phyloP scores from a whole-genome alignment of 2,113 vertebrate species.

The Accipiter cooperii region DNA sequence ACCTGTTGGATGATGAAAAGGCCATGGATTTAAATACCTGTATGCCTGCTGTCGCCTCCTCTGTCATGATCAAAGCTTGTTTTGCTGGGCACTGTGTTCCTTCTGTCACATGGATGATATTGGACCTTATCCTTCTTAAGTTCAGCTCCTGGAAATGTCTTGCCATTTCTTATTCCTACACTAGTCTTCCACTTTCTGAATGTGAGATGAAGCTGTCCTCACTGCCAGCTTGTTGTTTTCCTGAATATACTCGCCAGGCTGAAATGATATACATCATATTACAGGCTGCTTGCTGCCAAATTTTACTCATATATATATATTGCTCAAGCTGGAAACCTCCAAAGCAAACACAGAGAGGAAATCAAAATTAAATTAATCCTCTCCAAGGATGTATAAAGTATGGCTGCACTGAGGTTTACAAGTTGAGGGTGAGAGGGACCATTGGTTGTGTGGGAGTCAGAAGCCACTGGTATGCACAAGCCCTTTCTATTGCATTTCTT shows the following conservation, averaged over 20 bases:
- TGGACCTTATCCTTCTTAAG: neutral
- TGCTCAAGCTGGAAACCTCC: constrained; percentile 51
- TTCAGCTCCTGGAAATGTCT: neutral
- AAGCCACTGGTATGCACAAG: neutral
- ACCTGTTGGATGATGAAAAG: neutral
- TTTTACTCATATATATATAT: constrained; percentile 13
- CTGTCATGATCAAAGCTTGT: neutral
- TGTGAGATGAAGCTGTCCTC: neutral
- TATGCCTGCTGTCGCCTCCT: neutral
- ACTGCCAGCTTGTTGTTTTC: constrained; percentile 21
- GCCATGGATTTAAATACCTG: neutral
- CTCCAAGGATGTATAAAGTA: constrained; percentile 66
- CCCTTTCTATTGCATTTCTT: neutral
- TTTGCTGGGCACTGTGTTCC: neutral
- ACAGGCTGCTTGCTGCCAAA: constrained; percentile 44
- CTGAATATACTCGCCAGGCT: neutral
- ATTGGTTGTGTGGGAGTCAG: neutral
- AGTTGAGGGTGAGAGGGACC: neutral
- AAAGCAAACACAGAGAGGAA: constrained; percentile 69
- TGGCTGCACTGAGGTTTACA: constrained; percentile 7
- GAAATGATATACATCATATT: constrained; percentile 49
- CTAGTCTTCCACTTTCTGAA: neutral
- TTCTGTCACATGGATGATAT: neutral
- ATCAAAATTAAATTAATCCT: constrained; percentile 73
- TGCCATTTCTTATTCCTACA: neutral